Conservation (phyloP, 2,113 vertebrate species). For the Leptobrachium leishanense region DNA sequence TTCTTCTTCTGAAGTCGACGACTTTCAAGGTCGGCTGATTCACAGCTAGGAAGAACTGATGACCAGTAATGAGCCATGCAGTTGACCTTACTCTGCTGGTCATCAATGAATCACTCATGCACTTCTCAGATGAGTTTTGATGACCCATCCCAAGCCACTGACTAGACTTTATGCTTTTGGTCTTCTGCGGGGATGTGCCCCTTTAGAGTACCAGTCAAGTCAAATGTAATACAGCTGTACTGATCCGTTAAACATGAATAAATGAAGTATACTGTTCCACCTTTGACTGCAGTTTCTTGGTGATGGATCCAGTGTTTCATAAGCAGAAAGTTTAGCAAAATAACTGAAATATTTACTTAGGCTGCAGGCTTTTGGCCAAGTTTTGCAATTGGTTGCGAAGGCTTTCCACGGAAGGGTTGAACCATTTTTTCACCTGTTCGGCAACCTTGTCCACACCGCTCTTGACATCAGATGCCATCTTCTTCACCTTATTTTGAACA, state of each 20-base stretch:
- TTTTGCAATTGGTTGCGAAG: conserved; percentile 66
- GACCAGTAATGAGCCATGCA: not conserved
- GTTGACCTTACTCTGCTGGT: not conserved
- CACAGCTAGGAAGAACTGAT: not conserved
- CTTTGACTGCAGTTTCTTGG: not conserved
- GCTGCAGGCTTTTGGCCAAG: conserved; percentile 66
- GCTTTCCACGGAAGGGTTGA: conserved; percentile 63
- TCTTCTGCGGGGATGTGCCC: not conserved
- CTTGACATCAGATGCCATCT: conserved; percentile 62
- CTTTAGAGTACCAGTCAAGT: not conserved
- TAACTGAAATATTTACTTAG: conserved; percentile 31
- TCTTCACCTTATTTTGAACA: conserved; percentile 65
- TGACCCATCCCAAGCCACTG: no score
- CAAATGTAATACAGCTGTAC: not conserved
- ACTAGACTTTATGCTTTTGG: no score
- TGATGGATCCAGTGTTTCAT: not conserved
- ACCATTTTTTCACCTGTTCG: conserved; percentile 62
- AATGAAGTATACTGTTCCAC: not conserved
- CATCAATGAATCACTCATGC: not conserved
- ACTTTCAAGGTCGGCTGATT: no score
- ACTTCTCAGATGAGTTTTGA: no score
- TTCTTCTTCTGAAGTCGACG: no score
- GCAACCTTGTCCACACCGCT: conserved; percentile 63
- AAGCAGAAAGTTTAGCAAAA: not conserved
- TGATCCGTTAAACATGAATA: not conserved